A percentile compares a stretch with the other conserved stretches of the same genome.
phyloP scores from a whole-genome alignment of 2,888 invertebrate species.

The Oasisia sp. region DNA sequence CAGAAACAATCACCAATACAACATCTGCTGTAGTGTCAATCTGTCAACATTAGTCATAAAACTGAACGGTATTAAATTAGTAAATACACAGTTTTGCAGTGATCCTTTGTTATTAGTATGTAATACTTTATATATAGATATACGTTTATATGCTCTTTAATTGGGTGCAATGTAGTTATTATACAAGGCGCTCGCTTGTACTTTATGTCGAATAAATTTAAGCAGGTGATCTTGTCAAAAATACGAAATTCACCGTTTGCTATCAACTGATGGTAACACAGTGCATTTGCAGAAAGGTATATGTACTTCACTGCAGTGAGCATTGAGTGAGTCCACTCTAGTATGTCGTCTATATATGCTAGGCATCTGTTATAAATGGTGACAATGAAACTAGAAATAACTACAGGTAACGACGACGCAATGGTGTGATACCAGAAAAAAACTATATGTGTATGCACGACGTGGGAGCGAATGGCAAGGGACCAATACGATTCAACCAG shows the following conservation, averaged over 20 bases:
- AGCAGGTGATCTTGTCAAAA: not conserved
- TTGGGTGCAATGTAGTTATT: not conserved
- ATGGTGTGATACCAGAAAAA: not conserved
- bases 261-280: not conserved
- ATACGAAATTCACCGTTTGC: not conserved
- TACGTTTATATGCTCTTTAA: not conserved
- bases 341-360: not conserved
- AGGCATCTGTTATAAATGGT: not conserved
- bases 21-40: not conserved
- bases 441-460: not conserved
- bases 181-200: not conserved
- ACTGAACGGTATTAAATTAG: not conserved
- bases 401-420: not conserved
- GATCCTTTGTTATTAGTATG: not conserved
- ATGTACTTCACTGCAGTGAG: not conserved
- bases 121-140: not conserved
- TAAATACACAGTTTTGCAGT: not conserved
- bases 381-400: not conserved
- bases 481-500: not conserved
- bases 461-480: not conserved
- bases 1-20: constrained; percentile 10
- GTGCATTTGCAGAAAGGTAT: not conserved
- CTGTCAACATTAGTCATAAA: not conserved
- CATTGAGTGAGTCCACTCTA: not conserved
- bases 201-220: not conserved